Base-by-base conservation (phyloP, 2,888 invertebrate genomes). In the Ptychoptera albimana region DNA sequence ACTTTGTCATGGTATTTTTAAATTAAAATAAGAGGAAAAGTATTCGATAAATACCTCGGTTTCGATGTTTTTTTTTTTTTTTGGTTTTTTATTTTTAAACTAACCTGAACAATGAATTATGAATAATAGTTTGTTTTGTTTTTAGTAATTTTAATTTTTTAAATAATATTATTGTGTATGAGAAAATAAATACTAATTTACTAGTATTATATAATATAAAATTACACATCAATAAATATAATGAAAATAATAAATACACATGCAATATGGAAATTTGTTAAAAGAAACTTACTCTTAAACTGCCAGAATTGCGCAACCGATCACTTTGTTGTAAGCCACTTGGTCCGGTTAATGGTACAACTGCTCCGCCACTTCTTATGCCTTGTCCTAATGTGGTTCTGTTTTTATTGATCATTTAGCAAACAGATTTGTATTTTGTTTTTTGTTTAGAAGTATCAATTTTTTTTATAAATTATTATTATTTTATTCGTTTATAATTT, bases 321-420 rank as follows among this genome's bases (percentile, higher is more conserved):
- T 64, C 64, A 56, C 61, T 58, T 31, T 47, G 46, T 54, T 64
- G 64, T 38, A 64, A 56, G 54, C 64, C 64, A 52, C 63, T 62
- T 34, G 64, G 63, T 55, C 64, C 64, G 44, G 64, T 64, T 43
- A 64, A 55, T 39, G 64, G 64, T 51, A 64, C 63, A 57, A 65
- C 62, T 55, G 61, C 62, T 56, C 65, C 65, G 57, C 64, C 63
- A 53, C 63, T 63, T 48, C 65, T 62, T 50, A 65, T 65, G 56
- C 65, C 65, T 61, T 65, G 65, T 57, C 65, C 63, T 60, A 65
- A 61, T 52, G 63, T 64, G 55, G 65, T 57, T 61, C 65, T 65
- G 13, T 50, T 45, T 50, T 40, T 30, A 31, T 41, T 40, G n/a
- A n/a, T n/a, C n/a, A n/a, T n/a, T n/a, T n/a, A n/a, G n/a, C n/a